Conservation (phyloP, 1,140 invertebrate species). For the Theocolax elegans region DNA sequence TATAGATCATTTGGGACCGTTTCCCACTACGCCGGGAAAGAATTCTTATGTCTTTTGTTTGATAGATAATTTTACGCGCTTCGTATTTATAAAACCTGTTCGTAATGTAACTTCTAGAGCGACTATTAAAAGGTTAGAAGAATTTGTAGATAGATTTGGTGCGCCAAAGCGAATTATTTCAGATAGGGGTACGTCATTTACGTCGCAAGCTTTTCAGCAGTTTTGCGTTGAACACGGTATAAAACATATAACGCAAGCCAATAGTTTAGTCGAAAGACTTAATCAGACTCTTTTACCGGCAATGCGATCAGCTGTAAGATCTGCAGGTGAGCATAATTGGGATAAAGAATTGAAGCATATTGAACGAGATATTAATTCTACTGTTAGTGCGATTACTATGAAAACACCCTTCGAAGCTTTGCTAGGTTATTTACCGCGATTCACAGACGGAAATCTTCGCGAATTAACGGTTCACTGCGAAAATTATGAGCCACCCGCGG, state of each 20-base stretch:
- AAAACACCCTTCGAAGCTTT: slow-evolving; percentile 39
- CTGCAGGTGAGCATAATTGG: slow-evolving; percentile 9
- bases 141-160: background rate
- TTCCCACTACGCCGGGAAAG: background rate
- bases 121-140: background rate
- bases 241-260: slow-evolving; percentile 41
- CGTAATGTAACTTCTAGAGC: no score
- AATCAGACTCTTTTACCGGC: slow-evolving; percentile 31
- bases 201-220: slow-evolving; percentile 22
- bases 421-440: slow-evolving; percentile 39
- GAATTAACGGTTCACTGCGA: slow-evolving; percentile 26
- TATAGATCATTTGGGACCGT: slow-evolving; percentile 43
- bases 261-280: slow-evolving; percentile 24
- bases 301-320: background rate
- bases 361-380: slow-evolving; percentile 39
- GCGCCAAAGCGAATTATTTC: background rate
- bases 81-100: slow-evolving; percentile 34
- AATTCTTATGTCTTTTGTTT: slow-evolving; percentile 39
- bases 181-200: no score
- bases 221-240: slow-evolving; percentile 46
- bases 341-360: slow-evolving; percentile 32
- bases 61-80: slow-evolving; percentile 55
- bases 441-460: slow-evolving; percentile 26
- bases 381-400: slow-evolving; percentile 31
- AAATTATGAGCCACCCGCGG: slow-evolving; percentile 8